These are phyloP conservation scores for Junco hyemalis DNA, from an alignment of 2,113 vertebrate species.

Conservation along the genomic window DNA sequence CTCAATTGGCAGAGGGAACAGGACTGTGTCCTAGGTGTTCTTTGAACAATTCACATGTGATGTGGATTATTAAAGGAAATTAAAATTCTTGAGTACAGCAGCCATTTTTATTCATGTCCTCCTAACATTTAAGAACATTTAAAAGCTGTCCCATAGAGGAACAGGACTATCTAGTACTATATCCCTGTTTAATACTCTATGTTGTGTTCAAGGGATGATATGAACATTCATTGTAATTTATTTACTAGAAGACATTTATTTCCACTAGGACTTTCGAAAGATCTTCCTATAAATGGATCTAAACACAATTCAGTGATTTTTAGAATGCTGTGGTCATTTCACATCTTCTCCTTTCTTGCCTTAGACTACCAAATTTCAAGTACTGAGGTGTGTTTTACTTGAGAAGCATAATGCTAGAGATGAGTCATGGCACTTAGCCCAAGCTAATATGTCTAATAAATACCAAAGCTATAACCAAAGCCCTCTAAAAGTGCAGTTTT, in stretches of 20 bases:
- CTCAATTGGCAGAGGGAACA: background rate
- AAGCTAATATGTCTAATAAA: background rate
- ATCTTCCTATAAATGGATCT: background rate
- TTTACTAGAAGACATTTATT: background rate
- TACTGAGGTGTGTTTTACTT: background rate
- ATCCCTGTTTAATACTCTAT: background rate
- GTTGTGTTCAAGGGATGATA: background rate
- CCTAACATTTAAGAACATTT: background rate
- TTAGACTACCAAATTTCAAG: background rate
- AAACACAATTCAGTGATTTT: background rate
- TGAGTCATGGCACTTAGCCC: background rate
- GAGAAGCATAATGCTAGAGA: background rate
- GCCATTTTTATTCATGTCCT: background rate
- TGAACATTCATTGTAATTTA: background rate
- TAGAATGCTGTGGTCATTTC: background rate
- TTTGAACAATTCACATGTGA: background rate
- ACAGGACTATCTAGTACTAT: background rate
- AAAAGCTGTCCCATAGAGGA: background rate
- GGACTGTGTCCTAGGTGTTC: background rate
- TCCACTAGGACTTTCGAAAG: background rate
- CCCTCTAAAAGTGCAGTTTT: background rate
- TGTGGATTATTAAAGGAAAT: background rate
- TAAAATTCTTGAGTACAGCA: background rate
- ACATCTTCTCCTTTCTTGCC: background rate
- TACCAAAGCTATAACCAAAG: background rate